These are phyloP conservation scores for Danionella dracula DNA, from an alignment of 2,797 vertebrate genomes.

Conservation along the genomic window DNA sequence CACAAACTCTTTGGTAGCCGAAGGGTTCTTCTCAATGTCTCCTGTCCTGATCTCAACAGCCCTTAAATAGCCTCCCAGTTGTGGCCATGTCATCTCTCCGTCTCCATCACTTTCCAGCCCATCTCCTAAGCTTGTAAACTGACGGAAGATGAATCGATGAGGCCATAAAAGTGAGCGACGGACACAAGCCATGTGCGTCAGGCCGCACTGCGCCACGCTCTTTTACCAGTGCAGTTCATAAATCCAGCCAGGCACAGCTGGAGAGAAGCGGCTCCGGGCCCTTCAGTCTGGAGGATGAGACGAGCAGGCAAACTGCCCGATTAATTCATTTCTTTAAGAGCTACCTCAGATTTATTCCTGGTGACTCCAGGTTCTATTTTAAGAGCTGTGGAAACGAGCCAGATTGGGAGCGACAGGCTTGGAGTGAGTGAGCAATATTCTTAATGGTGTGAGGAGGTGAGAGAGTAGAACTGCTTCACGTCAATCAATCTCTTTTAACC, in stretches of 20 bases:
- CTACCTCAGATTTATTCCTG: constrained; percentile 23
- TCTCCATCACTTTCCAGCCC: neutral
- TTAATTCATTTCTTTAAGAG: constrained; percentile 45
- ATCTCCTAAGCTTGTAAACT: constrained; percentile 32
- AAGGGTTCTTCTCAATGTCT: neutral
- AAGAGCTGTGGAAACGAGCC: neutral
- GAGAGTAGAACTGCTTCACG: neutral
- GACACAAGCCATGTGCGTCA: constrained; percentile 20
- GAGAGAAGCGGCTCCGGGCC: neutral
- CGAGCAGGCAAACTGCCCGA: constrained; percentile 27
- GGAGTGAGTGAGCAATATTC: constrained; percentile 5
- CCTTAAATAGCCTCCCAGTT: constrained; percentile 31
- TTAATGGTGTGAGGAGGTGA: constrained; percentile 12
- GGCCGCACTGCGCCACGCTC: neutral
- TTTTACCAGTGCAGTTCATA: constrained; percentile 33
- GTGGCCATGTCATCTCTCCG: constrained; percentile 13
- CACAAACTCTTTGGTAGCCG: neutral
- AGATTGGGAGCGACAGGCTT: neutral
- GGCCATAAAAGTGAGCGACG: constrained; percentile 39
- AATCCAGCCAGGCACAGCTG: constrained; percentile 46
- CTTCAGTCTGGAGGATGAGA: constrained; percentile 4
- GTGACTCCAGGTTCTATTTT: constrained; percentile 20
- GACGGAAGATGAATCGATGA: constrained; percentile 29
- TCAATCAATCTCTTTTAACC: neutral
- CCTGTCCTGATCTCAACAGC: neutral